Percentiles rank a stretch among this genome's conserved stretches.
Evolutionary conservation across 92 coral and sea anemone genomes (phyloP).

Genomic region (Epizoanthus scotinus): DNA sequence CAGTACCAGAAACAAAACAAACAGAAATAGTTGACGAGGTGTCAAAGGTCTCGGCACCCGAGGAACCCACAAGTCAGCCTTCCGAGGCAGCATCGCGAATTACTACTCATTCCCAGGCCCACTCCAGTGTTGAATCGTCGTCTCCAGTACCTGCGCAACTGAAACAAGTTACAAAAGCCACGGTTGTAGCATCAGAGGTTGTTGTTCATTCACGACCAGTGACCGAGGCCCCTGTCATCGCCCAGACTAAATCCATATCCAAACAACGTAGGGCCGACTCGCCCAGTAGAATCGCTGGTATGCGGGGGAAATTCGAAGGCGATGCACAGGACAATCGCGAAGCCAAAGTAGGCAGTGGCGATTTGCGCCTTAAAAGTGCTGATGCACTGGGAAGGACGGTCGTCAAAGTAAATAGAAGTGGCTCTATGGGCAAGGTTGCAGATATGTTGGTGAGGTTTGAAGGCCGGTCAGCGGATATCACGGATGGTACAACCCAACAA

Average conservation of each 20-base stretch:
- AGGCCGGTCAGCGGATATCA: not conserved
- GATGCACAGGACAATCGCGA: slow-evolving; percentile 6
- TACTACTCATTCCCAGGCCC: not conserved
- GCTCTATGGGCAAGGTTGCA: slow-evolving; percentile 12
- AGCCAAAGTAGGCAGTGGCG: not conserved
- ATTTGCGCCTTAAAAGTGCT: not conserved
- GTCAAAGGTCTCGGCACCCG: not conserved
- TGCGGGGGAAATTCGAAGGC: slow-evolving; percentile 28
- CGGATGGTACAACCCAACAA: not conserved
- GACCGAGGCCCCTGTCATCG: not conserved
- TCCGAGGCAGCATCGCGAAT: not conserved
- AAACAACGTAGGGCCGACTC: slow-evolving; percentile 19
- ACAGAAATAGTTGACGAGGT: not conserved
- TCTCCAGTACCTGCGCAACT: not conserved
- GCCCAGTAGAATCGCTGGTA: slow-evolving; percentile 20
- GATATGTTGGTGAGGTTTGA: slow-evolving; percentile 16
- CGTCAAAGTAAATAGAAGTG: not conserved
- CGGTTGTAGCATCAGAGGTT: slow-evolving; percentile 28
- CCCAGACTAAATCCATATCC: slow-evolving; percentile 7
- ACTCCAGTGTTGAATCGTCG: not conserved
- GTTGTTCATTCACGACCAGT: slow-evolving; percentile 14
- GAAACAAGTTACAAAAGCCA: not conserved
- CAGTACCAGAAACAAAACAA: not conserved
- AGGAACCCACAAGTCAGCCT: not conserved
- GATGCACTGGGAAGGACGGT: not conserved